These are phyloP conservation scores for Sphaeramia orbicularis DNA, from an alignment of 2,797 vertebrate species.

Conservation along the genomic window DNA sequence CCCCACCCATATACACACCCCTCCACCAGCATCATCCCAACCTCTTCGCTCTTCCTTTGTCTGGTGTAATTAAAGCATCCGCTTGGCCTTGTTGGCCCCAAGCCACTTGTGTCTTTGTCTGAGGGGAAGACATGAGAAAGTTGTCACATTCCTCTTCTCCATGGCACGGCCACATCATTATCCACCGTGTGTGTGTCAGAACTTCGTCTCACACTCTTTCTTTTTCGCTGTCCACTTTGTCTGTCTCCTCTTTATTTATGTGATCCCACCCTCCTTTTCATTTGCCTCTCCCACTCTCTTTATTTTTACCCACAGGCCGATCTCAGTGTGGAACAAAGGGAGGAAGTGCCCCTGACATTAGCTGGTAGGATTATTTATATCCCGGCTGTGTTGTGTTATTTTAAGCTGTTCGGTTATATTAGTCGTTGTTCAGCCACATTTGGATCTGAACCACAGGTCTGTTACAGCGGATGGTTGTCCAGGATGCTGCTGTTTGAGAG, in stretches of 20 bases:
- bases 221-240: slow-evolving; percentile 51
- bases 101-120: slow-evolving; percentile 63
- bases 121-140: slow-evolving; percentile 54
- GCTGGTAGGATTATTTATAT: slow-evolving; percentile 70
- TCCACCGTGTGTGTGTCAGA: slow-evolving; percentile 34
- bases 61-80: slow-evolving; percentile 75
- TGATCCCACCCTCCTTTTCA: slow-evolving; percentile 40
- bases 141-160: slow-evolving; percentile 73
- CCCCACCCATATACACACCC: neutral
- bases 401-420: slow-evolving; percentile 77
- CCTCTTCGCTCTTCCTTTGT: slow-evolving; percentile 63
- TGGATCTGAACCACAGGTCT: slow-evolving; percentile 50
- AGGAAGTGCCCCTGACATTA: slow-evolving; percentile 73
- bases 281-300: slow-evolving; percentile 48
- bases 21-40: slow-evolving; percentile 10
- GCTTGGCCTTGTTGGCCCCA: slow-evolving; percentile 62
- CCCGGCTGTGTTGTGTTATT: slow-evolving; percentile 61
- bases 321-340: slow-evolving; percentile 64
- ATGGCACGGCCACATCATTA: slow-evolving; percentile 56
- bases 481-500: slow-evolving; percentile 62
- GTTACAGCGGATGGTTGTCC: slow-evolving; percentile 48
- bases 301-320: slow-evolving; percentile 57
- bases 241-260: slow-evolving; percentile 46
- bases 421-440: slow-evolving; percentile 57
- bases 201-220: slow-evolving; percentile 37